Percentiles rank a stretch among this genome's conserved stretches.
phyloP scores from a whole-genome alignment of 2,888 invertebrate genomes.

The Polylopha cassiicola region DNA sequence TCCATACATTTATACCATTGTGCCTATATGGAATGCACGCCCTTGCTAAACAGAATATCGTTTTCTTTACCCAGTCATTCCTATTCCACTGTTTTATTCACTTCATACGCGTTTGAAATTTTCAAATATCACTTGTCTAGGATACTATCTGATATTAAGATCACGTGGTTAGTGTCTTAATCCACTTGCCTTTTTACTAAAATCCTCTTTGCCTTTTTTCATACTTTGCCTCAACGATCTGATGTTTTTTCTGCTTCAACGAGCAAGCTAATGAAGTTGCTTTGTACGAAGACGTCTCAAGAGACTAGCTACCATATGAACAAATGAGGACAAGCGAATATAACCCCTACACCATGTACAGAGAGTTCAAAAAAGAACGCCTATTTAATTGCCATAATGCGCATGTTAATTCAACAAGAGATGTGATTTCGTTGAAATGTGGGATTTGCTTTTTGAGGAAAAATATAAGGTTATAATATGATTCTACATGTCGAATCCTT shows the following conservation, averaged over 20 bases:
- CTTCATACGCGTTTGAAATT: too few species aligned
- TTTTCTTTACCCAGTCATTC: too few species aligned
- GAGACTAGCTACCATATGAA: conserved; percentile 10
- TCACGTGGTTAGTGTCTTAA: not conserved
- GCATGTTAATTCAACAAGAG: not conserved
- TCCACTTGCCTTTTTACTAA: not conserved
- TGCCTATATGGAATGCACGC: too few species aligned
- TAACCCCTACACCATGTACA: conserved; percentile 2
- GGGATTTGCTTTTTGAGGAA: conserved; percentile 3
- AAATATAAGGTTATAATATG: conserved; percentile 1
- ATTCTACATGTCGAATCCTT: too few species aligned
- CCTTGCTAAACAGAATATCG: too few species aligned
- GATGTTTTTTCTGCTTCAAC: conserved; percentile 19
- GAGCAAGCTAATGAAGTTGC: conserved; percentile 20
- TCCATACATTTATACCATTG: too few species aligned
- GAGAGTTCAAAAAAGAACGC: not conserved
- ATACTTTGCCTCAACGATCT: conserved; percentile 8
- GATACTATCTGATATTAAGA: too few species aligned
- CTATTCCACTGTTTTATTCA: too few species aligned
- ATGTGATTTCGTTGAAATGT: too few species aligned
- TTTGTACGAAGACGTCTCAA: conserved; percentile 10
- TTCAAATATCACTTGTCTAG: too few species aligned
- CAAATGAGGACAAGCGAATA: conserved; percentile 9
- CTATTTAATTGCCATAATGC: not conserved
- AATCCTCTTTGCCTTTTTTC: conserved; percentile 2